Percentiles rank a stretch among this genome's conserved stretches.
Evolutionary conservation across 2,113 vertebrate genomes (phyloP).

Genomic region (Chauna torquata): DNA sequence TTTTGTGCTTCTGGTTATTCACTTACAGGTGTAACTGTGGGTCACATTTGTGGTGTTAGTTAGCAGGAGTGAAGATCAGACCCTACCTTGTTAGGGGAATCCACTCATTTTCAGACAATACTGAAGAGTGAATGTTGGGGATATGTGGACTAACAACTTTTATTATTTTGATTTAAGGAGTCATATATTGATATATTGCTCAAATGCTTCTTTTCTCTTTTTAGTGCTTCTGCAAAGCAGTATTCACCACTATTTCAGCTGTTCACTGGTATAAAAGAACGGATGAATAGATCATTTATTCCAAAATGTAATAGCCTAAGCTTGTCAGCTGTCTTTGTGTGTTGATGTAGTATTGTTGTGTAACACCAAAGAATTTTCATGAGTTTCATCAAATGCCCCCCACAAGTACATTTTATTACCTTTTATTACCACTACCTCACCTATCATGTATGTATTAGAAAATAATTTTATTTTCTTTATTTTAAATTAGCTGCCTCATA

Average conservation of each 20-base stretch:
- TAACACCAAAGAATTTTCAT: neutral
- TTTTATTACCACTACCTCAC: neutral
- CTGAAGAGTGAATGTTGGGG: neutral
- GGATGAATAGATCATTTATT: neutral
- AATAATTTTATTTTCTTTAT: neutral
- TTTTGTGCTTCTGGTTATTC: neutral
- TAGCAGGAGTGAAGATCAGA: neutral
- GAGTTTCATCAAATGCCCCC: neutral
- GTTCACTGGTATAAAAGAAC: neutral
- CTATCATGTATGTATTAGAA: neutral
- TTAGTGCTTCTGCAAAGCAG: neutral
- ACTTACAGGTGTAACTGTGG: neutral
- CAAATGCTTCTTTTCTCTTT: neutral
- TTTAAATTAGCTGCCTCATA: neutral
- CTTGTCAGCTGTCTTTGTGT: neutral
- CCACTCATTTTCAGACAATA: neutral
- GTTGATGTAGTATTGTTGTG: neutral
- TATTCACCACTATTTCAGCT: neutral
- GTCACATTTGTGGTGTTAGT: neutral
- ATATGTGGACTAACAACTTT: neutral
- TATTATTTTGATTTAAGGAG: neutral
- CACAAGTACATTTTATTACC: neutral
- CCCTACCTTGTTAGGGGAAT: neutral
- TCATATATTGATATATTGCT: neutral
- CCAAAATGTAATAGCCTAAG: neutral